Evolutionary conservation across 2,113 vertebrate genomes (phyloP), one percentile per base, ranked within the genome.

Genomic region (Crotalus tigris): DNA sequence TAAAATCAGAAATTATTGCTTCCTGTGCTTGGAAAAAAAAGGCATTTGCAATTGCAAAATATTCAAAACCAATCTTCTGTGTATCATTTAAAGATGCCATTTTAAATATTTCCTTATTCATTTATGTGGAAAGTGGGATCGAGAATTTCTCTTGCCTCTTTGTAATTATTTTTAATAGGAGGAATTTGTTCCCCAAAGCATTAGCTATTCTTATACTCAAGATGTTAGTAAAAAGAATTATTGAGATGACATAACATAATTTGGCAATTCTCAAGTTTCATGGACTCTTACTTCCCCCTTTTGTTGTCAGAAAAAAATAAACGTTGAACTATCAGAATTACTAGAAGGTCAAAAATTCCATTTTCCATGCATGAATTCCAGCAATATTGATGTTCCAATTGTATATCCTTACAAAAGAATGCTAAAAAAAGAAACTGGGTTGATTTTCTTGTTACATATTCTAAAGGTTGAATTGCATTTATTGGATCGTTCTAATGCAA

Each of bases 321-420:
- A 86, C 87, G 92, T 59, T 93, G 81, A 90, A 86, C 87, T 90
- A 58, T 93, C 92, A 90, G 21, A 87, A 90, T 90, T 87, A 29
- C 81, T 57, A 90, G n/a, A 46, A 86, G 75, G 81, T 87, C 89
- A 90, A 51, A 87, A 64, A 93, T 93, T 90, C 46, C 81, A 93
- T 90, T 93, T 90, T 64, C 46, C 89, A 93, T 87, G 57, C 81
- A 64, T 90, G 92, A 58, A 58, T 87, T 87, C 81, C 5, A 90
- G 23, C n/a, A 87, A 24, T 49, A 51, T 49, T 61, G 57, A 91
- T 57, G 55, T 69, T 61, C 69, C 11, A 26, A 19, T 46, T 88
- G 90, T 93, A 87, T 59, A 53, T 89, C 23, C 26, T 87, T 61
- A 49, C 46, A 85, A 55, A 89, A 59, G 5, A 46, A 15, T 86